Evolutionary conservation across 2,113 vertebrate species (phyloP), one percentile per base, ranked within the genome.

Genomic region (Campylomormyrus numenius): DNA sequence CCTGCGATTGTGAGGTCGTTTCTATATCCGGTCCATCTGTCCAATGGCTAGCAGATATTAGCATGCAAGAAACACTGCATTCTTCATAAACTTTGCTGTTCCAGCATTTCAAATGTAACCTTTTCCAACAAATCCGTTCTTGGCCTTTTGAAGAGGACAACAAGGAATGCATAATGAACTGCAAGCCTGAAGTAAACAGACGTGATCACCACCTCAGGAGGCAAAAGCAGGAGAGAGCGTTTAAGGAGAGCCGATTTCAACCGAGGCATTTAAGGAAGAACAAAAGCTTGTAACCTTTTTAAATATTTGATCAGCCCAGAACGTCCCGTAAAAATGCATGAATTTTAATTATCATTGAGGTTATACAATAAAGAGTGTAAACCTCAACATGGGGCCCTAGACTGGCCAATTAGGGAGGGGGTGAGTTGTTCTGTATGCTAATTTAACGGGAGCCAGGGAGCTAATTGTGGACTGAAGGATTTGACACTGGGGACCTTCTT

Each of bases 41-140:
- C 45, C 31, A 46, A 1, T 45, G 21, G 24, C 21, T 46, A 35
- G 24, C 7, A 2, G 10, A 21, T 6, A 89, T 89, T 80, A 66
- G 87, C 87, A 88, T 88, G 27, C 52, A 88, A 89, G 46, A 80
- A 89, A 89, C 27, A 4, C 27, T 31, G 45, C 66, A 11, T 17
- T 77, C 52, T 89, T 89, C 49, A n/a, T 89, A 39, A 89, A 89
- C 77, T 58, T 84, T 31, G 70, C 48, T 31, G 48, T 45, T 74
- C 48, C 1, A 80, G 77, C 31, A 46, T 45, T 89, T 89, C 77
- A 89, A 89, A 84, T 84, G 89, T 89, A 89, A 89, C 89, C 89
- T 89, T 89, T 89, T 56, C 74, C 35, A 24, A 58, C 39, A 53
- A 58, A 85, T 89, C 77, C 19, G 35, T 46, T 50, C 74, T 52